These are phyloP conservation scores for Megalopta genalis DNA, from an alignment of 1,140 invertebrate species.

Conservation along the genomic window DNA sequence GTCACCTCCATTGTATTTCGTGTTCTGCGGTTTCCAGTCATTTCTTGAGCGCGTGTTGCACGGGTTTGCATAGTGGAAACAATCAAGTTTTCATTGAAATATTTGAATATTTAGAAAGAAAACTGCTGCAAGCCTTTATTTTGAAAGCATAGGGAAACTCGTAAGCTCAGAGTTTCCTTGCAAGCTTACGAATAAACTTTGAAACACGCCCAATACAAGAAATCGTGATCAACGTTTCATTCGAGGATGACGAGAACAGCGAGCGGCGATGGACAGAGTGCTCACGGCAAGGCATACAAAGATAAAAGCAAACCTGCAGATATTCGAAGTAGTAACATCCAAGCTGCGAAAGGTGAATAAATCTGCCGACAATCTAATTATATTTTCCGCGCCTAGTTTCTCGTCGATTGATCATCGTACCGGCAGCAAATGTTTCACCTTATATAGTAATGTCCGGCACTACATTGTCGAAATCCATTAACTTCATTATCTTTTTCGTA, in stretches of 20 bases:
- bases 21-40: slow-evolving; percentile 17
- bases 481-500: not conserved
- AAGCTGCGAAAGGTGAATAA: slow-evolving; percentile 95
- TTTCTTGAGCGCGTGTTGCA: slow-evolving; percentile 9
- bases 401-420: not conserved
- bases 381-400: not conserved
- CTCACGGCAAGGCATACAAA: slow-evolving; percentile 83
- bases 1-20: not conserved
- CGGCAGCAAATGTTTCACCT: slow-evolving; percentile 52
- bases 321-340: slow-evolving; percentile 97
- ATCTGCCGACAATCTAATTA: not conserved
- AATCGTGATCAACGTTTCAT: slow-evolving; percentile 5
- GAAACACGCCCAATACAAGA: not conserved
- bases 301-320: slow-evolving; percentile 97
- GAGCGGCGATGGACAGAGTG: slow-evolving; percentile 27
- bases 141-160: not conserved
- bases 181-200: slow-evolving; percentile 8
- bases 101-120: not conserved
- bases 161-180: slow-evolving; percentile 13
- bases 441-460: slow-evolving; percentile 63
- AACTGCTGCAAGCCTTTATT: slow-evolving; percentile 9
- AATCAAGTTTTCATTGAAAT: not conserved
- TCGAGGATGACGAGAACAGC: slow-evolving; percentile 34
- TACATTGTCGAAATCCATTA: not conserved
- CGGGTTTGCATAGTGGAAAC: too few species aligned